These are phyloP conservation scores for Notechis scutatus DNA, from an alignment of 2,113 vertebrate species.

Conservation along the genomic window DNA sequence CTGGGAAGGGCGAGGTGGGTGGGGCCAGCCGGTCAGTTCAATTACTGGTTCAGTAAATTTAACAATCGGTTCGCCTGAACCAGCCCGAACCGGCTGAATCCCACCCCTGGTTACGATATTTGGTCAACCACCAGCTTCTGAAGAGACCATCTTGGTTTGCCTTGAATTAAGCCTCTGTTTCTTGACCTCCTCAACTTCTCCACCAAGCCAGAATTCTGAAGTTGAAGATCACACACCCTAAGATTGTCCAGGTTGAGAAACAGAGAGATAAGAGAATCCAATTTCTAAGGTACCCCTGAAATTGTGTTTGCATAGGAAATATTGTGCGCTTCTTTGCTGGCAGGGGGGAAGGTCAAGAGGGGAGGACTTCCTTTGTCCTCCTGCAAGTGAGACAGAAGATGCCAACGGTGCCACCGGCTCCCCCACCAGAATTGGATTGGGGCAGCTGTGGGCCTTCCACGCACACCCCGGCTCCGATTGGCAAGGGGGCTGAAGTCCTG, in stretches of 20 bases:
- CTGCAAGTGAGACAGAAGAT: not conserved
- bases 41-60: too few relatives aligned
- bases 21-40: too few relatives aligned
- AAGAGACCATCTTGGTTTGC: not conserved
- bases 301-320: not conserved
- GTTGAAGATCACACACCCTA: not conserved
- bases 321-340: not conserved
- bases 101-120: not conserved
- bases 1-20: too few relatives aligned
- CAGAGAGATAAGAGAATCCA: not conserved
- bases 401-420: not conserved
- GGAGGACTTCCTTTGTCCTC: not conserved
- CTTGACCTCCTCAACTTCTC: not conserved
- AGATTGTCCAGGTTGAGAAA: not conserved
- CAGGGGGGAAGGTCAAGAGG: not conserved
- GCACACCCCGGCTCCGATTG: not conserved
- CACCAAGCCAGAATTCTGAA: not conserved
- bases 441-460: not conserved
- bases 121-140: not conserved
- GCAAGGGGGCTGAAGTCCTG: constrained; percentile 11
- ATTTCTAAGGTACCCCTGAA: not conserved
- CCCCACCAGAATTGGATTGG: accelerated
- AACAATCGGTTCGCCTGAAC: too few relatives aligned
- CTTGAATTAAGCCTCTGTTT: not conserved
- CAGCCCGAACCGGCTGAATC: too few relatives aligned